Base-by-base conservation (phyloP, 1,140 invertebrate genomes). In the Pseudachorutes palmiensis region DNA sequence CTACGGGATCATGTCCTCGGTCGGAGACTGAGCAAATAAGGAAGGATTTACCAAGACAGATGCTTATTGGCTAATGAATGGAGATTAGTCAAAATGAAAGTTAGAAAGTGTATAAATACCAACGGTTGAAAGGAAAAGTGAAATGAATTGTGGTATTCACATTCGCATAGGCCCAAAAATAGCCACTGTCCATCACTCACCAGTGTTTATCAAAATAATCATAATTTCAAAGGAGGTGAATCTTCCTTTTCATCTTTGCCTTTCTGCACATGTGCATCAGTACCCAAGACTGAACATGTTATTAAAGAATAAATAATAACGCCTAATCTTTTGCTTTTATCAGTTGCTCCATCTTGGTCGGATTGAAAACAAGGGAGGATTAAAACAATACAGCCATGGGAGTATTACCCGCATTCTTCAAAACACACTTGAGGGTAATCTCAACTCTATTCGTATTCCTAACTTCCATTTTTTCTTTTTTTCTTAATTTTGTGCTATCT, bases 271-370 rank as follows among this genome's bases (percentile, higher is more conserved):
- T n/a, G n/a, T n/a, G n/a, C n/a, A n/a, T n/a, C n/a, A n/a, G n/a
- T n/a, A n/a, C n/a, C n/a, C n/a, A n/a, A n/a, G n/a, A n/a, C n/a
- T n/a, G 24, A 26, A 26, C 24, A 26, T 55, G 14, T 55, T 55
- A 55, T 55, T 55, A n/a, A n/a, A n/a, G n/a, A 55, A 55, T 55
- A 55, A 55, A 55, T 55, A 55, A 55, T 55, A 55, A 55, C 51
- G 51, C 24, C 24, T 55, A 22, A 55, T 55, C 51, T 55, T 55
- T 55, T 26, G 12, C 5, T 24, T 16, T 24, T 55, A 55, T 55
- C 51, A 55, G 51, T 55, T 14, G 3, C 5, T 22, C 24, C 51
- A 55, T 55, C 51, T 55, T 26, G 5, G 3, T 55, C 51, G 12
- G 51, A 26, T 26, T 55, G 51, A 16, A 9, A 26, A 55, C 3